Base-by-base conservation (phyloP, 2,113 vertebrate genomes). In the Camelus dromedarius region DNA sequence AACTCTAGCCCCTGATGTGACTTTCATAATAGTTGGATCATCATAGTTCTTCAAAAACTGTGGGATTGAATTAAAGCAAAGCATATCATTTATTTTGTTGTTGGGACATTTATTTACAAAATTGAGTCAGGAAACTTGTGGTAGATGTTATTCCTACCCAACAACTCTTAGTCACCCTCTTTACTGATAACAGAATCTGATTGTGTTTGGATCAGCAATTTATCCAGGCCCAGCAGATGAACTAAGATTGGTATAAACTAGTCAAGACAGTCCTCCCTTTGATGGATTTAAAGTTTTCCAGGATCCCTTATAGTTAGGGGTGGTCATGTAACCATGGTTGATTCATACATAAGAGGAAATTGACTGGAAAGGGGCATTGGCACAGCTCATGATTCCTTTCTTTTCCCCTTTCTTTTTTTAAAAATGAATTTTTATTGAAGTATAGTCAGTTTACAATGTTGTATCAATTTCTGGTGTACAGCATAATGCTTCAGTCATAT, bases 21-120 rank as follows among this genome's bases (percentile, higher is more conserved):
- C 4, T 42, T 64, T 14, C n/a, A 52, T 46, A 72, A 60, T 89
- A 9, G 15, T 80, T 75, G 46, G 20, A n/a, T 26, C 22, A 28
- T 87, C 16, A 48, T 30, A 62, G 26, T 79, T 91, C 62, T 92
- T 94, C 9, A 89, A 15, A 94, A 64, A 48, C 72, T 60, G 30
- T 77, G 60, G 28, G 16, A 84, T 89, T 89, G 64, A 88, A 32
- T 56, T 8, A 95, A 94, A 94, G n/a, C 35, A 81, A 84, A 80
- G 8, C 1, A 11, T 67, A 18, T 35, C 1, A 46, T 28, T 80
- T 93, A 5, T 72, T 87, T 77, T 83, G 42, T 92, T 82, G 6
- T 26, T 67, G 4, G 83, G 6, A 48, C n/a, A 38, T 42, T 75
- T 88, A 66, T 87, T 93, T 93, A 69, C 75, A 89, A 75, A 64